These are phyloP conservation scores for Leucopsar rothschildi DNA, from an alignment of 2,113 vertebrate genomes.

Conservation along the genomic window DNA sequence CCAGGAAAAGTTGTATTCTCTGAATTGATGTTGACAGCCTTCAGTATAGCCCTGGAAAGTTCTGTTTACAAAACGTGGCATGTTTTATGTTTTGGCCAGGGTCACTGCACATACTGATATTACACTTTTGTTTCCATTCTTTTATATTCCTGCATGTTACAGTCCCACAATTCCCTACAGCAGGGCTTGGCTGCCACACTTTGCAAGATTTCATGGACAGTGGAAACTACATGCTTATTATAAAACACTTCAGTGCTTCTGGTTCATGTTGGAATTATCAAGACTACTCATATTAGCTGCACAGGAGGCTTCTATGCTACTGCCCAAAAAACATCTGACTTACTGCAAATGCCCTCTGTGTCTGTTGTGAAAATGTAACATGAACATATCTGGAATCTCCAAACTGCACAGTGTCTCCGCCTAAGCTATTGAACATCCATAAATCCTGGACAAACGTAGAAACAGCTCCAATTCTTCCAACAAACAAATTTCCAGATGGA, in stretches of 20 bases:
- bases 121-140: background rate
- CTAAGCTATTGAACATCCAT: background rate
- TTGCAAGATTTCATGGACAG: background rate
- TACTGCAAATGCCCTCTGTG: background rate
- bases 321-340: background rate
- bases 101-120: background rate
- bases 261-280: background rate
- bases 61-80: background rate
- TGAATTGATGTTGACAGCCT: background rate
- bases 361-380: background rate
- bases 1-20: background rate
- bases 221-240: background rate
- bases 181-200: background rate
- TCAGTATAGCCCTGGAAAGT: background rate
- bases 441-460: background rate
- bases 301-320: background rate
- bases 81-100: background rate
- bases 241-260: background rate
- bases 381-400: background rate
- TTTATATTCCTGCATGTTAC: background rate
- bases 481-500: constrained; percentile 26
- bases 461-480: background rate
- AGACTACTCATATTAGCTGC: background rate
- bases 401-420: background rate
- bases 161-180: background rate